Conservation (phyloP, 2,113 vertebrate species). For the Dunckerocampus dactyliophorus region DNA sequence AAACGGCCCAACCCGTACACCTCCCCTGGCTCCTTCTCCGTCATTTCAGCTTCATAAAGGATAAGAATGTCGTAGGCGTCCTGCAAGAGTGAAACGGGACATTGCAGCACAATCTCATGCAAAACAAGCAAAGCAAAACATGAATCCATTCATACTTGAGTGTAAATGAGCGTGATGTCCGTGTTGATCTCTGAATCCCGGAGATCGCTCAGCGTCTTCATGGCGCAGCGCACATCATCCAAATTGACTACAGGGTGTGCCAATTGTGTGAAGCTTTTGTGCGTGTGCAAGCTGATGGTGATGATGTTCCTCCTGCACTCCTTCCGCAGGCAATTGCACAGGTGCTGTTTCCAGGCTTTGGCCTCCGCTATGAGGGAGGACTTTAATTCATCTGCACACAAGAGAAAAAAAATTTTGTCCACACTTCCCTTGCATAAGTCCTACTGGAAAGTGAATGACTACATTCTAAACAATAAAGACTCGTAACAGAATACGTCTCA, state of each 20-base stretch:
- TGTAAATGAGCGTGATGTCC: constrained; percentile 77
- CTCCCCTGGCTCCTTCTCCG: constrained; percentile 77
- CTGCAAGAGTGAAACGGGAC: constrained; percentile 47
- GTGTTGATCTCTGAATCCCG: constrained; percentile 76
- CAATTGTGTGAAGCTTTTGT: constrained; percentile 67
- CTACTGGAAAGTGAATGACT: too few species aligned
- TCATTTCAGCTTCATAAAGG: constrained; percentile 73
- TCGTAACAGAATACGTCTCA: too few species aligned
- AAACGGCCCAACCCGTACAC: constrained; percentile 74
- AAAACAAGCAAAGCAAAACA: neutral
- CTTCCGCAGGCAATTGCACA: constrained; percentile 78
- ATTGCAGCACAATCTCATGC: too few species aligned
- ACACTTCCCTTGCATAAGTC: neutral
- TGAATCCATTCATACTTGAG: constrained; percentile 72
- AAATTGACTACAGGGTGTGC: constrained; percentile 76
- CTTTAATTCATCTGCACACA: constrained; percentile 73
- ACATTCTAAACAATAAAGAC: too few species aligned
- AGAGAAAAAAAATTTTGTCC: neutral
- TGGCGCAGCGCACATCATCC: constrained; percentile 78
- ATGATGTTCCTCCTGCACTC: constrained; percentile 80
- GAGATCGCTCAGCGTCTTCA: constrained; percentile 74
- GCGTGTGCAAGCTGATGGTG: constrained; percentile 65
- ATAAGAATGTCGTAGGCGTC: constrained; percentile 80
- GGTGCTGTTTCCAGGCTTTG: constrained; percentile 78
- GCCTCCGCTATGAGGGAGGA: constrained; percentile 71